Evolutionary conservation across 2,113 vertebrate species (phyloP), one percentile per base, ranked within the genome.

Genomic region (Trinectes maculatus): DNA sequence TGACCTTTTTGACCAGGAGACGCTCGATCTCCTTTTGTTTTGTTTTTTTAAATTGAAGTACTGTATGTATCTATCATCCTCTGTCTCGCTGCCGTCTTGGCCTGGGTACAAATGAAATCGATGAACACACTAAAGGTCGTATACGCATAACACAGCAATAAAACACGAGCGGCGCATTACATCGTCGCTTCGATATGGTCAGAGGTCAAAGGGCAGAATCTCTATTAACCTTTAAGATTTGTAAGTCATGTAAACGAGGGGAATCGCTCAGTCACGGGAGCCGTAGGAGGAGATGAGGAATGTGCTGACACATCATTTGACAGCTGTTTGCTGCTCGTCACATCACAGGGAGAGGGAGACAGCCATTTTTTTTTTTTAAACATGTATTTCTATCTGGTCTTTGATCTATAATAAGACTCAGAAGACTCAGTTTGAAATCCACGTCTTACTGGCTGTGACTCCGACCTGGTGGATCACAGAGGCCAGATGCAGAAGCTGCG

Each of bases 161-260:
- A 47, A 73, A 34, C 33, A 44, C 51, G 51, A 31, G 43, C 36
- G 24, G 48, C 16, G 16, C 8, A 28, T 58, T n/a, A n/a, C n/a
- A n/a, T 37, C 4, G 24, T 16, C 10, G 28, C 31, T 61, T n/a
- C 25, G 1, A 8, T 54, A 28, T 12, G 29, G 21, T 18, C 3
- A 33, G 13, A 39, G 56, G 61, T 47, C 9, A 65, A 61, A 54
- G 37, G 53, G 26, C 53, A 64, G 34, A 44, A 53, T 60, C n/a
- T 52, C 53, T 51, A 47, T 71, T 51, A 52, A 31, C 28, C 37
- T 40, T 37, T 53, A 21, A 53, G 36, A 63, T 61, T 65, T 57
- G 24, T 1, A n/a, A 56, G 39, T 0, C 8, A 1, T 24, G 28
- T 18, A 46, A 64, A 74, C 55, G 29, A 26, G 37, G 42, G 28